Evolutionary conservation across 2,113 vertebrate genomes (phyloP), one percentile per base, ranked within the genome.

Genomic region (Leuciscus idus): DNA sequence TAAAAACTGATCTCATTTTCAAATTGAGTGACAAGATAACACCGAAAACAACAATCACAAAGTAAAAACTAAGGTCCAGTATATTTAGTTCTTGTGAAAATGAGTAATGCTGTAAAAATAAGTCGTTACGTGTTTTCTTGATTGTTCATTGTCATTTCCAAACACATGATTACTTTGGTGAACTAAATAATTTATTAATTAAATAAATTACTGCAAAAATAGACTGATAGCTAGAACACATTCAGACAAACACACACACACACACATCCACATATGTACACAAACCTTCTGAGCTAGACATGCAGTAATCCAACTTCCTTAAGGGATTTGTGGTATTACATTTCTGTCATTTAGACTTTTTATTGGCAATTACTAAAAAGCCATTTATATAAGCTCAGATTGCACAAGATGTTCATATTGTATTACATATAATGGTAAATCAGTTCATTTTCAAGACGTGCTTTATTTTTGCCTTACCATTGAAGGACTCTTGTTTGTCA

Each of bases 361-460:
- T 6, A 15, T 68, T 15, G 64, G 17, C 64, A 19, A 17, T 33
- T 68, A 8, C 64, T 68, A 68, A 68, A 68, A 33, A 17, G 23
- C 13, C 64, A 68, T 68, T 68, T 68, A 68, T 19, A 17, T 68
- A 0, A 33, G 64, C 64, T 33, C 64, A 68, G 28, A 30, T 68
- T 68, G 64, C 13, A 68, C 13, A 68, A 68, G 28, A 68, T 68
- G 64, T 17, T 33, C 28, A 68, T 68, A 33, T 64, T 64, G 61
- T 64, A 64, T 68, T 68, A 33, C 64, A 68, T 19, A 33, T 33
- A 33, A 68, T 68, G 64, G 64, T 68, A 68, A 33, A 30, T 68
- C 13, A 66, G 64, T 66, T 66, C 1, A 62, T 11, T 62, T 62
- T 62, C 23, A 62, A 62, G 61, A 30, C 2, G 13, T 30, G 28